Evolutionary conservation across 1,140 invertebrate species (phyloP), one percentile per base, ranked within the genome.

Genomic region (Eufriesea mexicana): DNA sequence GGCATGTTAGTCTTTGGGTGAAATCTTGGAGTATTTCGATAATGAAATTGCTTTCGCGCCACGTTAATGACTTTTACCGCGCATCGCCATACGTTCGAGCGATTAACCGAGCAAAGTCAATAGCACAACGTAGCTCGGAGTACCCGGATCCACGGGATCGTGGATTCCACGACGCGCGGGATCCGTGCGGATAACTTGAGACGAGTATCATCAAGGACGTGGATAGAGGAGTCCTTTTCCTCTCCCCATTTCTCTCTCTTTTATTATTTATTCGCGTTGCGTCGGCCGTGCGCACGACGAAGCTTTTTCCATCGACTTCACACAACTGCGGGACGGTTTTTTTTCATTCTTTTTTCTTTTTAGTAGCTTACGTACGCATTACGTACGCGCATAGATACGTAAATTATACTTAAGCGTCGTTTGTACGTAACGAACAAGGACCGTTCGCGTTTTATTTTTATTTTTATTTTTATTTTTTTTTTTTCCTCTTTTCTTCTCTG

Each of bases 241-340:
- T 10, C 49, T 16, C 25, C 28, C 49, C 18, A 6, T 42, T 25
- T 62, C 16, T 14, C 28, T 5, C 8, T 28, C 7, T 67, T 59
- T 64, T 74, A 68, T 81, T 80, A 84, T 78, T 80, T 81, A 87
- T 87, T 84, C 55, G 61, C 35, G 67, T 49, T 79, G 66, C 68
- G 77, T 81, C 62, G 77, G 20, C 62, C 70, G 79, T 86, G 68
- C 75, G 35, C 70, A 62, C 62, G 61, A 73, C 70, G 70, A 66
- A 59, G 28, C n/a, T 62, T 78, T n/a, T 79, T 74, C 59, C 64
- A 59, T 79, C 68, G 64, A 84, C n/a, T 64, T 73, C 51, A 75
- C 35, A 86, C 76, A 87, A 88, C 80, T 88, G 85, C 77, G 47
- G 82, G 86, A 87, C 86, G 77, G 77, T 88, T 88, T 87, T 51